Evolutionary conservation across 2,797 vertebrate genomes (phyloP).

Genomic region (Hipposideros larvatus): DNA sequence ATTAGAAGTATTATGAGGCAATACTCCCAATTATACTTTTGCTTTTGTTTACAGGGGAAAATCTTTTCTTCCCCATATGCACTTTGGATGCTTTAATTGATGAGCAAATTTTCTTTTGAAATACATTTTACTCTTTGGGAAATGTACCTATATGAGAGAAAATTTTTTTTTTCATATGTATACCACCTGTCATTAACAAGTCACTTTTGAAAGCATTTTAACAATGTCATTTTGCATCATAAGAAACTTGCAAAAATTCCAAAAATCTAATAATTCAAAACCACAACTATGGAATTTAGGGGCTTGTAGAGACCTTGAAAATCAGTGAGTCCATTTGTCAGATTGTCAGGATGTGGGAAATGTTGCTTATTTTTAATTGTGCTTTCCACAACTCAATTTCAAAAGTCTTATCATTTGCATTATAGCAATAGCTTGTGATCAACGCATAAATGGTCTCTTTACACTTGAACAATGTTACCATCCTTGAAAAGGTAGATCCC

Average conservation of each 20-base stretch:
- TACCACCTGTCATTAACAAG: neutral
- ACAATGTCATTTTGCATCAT: neutral
- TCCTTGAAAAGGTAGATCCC: neutral
- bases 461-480: neutral
- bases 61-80: neutral
- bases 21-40: slow-evolving; percentile 9
- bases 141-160: neutral
- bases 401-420: neutral
- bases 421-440: neutral
- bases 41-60: neutral
- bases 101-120: neutral
- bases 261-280: slow-evolving; percentile 18
- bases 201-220: slow-evolving; percentile 7
- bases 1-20: neutral
- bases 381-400: neutral
- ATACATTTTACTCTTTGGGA: neutral
- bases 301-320: neutral
- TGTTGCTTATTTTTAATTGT: slow-evolving; percentile 11
- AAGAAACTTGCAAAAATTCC: neutral
- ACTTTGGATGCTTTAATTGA: neutral
- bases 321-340: neutral
- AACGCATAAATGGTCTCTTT: neutral
- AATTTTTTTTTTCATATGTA: neutral
- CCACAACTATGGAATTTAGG: neutral
- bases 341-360: neutral